Percentiles rank a stretch among this genome's conserved stretches.
These are phyloP conservation scores for Bombus cullumanus DNA, from an alignment of 1,140 invertebrate genomes.

Conservation along the genomic window DNA sequence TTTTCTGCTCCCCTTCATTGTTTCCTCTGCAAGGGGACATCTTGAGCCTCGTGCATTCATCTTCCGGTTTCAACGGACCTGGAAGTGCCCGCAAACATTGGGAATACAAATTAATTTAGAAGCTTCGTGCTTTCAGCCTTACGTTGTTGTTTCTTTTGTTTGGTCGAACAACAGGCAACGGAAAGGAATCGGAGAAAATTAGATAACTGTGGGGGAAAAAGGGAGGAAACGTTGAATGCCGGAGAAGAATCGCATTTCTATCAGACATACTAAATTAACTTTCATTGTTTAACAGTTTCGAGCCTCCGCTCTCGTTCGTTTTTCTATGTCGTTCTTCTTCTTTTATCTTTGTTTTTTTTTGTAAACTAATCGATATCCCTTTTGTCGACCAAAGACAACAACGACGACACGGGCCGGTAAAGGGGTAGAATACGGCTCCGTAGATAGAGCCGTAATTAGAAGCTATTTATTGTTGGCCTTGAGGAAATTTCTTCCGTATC, in stretches of 20 bases:
- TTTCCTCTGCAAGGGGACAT: neutral
- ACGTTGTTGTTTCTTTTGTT: constrained; percentile 23
- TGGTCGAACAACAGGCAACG: neutral
- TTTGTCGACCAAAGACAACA: constrained; percentile 50
- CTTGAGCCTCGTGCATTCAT: neutral
- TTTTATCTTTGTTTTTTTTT: neutral
- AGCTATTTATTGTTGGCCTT: constrained; percentile 68
- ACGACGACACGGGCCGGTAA: neutral
- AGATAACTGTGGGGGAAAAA: neutral
- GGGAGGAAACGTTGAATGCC: neutral
- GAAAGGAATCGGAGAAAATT: neutral
- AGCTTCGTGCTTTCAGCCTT: neutral
- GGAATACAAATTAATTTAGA: constrained; percentile 48
- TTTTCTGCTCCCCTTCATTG: constrained; percentile 20
- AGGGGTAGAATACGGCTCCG: constrained; percentile 12
- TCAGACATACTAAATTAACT: neutral
- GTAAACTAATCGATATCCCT: constrained; percentile 60
- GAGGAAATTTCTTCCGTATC: constrained; percentile 66
- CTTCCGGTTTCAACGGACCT: neutral
- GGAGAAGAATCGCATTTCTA: constrained; percentile 14
- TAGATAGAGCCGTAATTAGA: constrained; percentile 63
- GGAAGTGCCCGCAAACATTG: too few relatives aligned
- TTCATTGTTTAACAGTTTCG: constrained; percentile 39
- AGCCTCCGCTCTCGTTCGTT: constrained; percentile 5
- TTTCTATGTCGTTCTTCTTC: neutral